Percentiles rank a stretch among this genome's conserved stretches.
Evolutionary conservation across 1,140 invertebrate species (phyloP).

Genomic region (Geopemphigus sp.): DNA sequence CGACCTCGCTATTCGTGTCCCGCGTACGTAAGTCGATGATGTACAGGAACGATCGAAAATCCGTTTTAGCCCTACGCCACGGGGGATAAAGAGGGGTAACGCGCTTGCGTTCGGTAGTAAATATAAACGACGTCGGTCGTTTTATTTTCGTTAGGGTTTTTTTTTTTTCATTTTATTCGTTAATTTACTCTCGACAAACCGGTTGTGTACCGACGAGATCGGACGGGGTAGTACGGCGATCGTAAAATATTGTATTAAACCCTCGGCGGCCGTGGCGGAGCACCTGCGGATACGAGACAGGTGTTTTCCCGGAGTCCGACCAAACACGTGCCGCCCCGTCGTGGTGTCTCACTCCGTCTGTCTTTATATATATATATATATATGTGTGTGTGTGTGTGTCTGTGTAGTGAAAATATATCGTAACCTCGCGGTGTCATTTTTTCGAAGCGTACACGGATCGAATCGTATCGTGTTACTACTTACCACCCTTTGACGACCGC

Average conservation of each 20-base stretch:
- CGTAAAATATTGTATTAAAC: slow-evolving; percentile 14
- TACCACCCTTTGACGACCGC: too few species aligned
- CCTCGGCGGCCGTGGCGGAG: slow-evolving; percentile 21
- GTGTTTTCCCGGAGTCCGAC: background rate
- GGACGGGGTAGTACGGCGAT: background rate
- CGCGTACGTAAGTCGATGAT: background rate
- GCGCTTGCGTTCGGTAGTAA: slow-evolving; percentile 1
- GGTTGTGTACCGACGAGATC: background rate
- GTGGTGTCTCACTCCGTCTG: too few species aligned
- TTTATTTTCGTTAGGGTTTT: background rate
- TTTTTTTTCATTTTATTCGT: background rate
- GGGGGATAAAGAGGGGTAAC: background rate
- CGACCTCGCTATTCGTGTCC: background rate
- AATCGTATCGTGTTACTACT: too few species aligned
- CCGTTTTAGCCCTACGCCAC: background rate
- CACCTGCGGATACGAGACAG: slow-evolving; percentile 30
- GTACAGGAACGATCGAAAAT: slow-evolving; percentile 2
- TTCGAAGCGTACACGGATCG: too few species aligned
- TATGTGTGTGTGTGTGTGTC: too few species aligned
- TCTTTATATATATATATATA: too few species aligned
- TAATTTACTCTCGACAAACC: slow-evolving; percentile 22
- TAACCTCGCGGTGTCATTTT: too few species aligned
- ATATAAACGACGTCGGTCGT: background rate
- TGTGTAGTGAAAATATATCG: background rate
- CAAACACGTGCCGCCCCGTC: slow-evolving; percentile 20